These are phyloP conservation scores for Drosophila anceps DNA, from an alignment of 2,888 invertebrate species.

Conservation along the genomic window DNA sequence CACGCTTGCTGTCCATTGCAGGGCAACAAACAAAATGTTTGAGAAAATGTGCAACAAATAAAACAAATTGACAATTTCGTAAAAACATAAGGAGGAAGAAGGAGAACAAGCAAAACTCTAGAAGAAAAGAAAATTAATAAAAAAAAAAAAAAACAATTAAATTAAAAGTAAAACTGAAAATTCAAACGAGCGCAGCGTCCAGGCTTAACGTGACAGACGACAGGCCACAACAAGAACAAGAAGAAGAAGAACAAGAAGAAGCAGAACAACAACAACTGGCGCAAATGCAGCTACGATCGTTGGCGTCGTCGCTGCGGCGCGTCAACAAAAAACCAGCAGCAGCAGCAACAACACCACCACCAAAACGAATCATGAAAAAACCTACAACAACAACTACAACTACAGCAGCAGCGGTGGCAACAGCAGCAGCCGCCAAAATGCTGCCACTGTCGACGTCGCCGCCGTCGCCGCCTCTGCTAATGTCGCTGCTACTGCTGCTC, in stretches of 20 bases:
- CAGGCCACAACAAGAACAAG: conserved; percentile 31
- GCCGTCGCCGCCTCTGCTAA: conserved; percentile 27
- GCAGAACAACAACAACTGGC: conserved; percentile 50
- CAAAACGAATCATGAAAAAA: conserved; percentile 16
- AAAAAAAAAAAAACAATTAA: conserved; percentile 18
- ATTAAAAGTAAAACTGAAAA: conserved; percentile 21
- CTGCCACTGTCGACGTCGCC: conserved; percentile 24
- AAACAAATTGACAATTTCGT: conserved; percentile 31
- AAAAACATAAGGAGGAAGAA: conserved; percentile 5
- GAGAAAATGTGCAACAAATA: conserved; percentile 38
- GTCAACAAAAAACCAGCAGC: conserved; percentile 41
- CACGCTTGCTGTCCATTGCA: conserved; percentile 46
- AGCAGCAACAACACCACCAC: conserved; percentile 29
- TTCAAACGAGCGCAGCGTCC: conserved; percentile 23
- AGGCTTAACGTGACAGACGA: conserved; percentile 18
- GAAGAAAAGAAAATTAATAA: not conserved
- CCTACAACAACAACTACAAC: conserved; percentile 28
- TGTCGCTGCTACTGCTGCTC: conserved; percentile 55
- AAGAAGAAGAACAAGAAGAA: not conserved
- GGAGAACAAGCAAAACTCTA: conserved; percentile 20
- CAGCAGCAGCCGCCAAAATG: conserved; percentile 44
- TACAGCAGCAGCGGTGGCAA: not conserved
- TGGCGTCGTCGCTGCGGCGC: conserved; percentile 73
- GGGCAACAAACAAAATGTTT: conserved; percentile 36
- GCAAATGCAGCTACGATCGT: conserved; percentile 72